Conservation (phyloP, 2,888 invertebrate genomes). For the Acanthosepion esculentum region DNA sequence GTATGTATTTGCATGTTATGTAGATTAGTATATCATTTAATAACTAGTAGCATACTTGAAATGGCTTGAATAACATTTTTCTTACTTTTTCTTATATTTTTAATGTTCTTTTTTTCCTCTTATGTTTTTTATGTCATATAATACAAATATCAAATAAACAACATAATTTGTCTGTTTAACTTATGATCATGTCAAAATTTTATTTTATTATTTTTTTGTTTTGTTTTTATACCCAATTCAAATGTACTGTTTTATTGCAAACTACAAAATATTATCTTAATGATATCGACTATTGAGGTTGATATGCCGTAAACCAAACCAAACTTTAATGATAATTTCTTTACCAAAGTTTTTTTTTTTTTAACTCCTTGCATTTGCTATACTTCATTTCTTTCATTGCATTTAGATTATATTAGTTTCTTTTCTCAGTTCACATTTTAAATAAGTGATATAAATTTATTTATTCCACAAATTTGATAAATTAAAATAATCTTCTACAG, state of each 20-base stretch:
- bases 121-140: background rate
- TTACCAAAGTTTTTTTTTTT: no score
- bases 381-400: no score
- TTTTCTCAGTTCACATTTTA: background rate
- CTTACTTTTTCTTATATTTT: background rate
- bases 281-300: no score
- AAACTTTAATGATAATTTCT: no score
- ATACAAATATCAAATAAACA: background rate
- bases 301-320: no score
- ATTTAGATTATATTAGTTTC: no score
- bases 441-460: background rate
- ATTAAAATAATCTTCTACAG: background rate
- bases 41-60: background rate
- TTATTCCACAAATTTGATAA: background rate
- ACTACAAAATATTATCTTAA: no score
- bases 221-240: background rate
- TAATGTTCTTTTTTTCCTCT: background rate
- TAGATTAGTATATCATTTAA: background rate
- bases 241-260: background rate
- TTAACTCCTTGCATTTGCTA: no score
- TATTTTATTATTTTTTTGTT: no score
- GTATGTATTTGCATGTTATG: background rate
- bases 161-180: no score
- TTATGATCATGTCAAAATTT: no score
- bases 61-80: background rate